Percentiles rank a stretch among this genome's conserved stretches.
Conservation (phyloP, 2,113 vertebrate species). For the Melanerpes formicivorus region DNA sequence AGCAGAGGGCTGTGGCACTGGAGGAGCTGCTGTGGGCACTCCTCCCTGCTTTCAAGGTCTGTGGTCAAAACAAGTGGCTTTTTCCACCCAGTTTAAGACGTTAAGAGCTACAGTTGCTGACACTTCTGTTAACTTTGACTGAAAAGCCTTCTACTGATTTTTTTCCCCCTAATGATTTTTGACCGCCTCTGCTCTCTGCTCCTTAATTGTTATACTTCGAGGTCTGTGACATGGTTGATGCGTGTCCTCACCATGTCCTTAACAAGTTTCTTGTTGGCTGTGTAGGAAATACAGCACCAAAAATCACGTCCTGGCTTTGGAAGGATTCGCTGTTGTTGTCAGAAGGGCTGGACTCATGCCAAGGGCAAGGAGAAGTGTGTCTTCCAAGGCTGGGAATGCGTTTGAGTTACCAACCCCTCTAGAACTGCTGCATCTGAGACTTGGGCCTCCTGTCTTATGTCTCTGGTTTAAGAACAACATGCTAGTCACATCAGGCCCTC, state of each 20-base stretch:
- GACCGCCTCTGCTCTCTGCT: not conserved
- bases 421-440: not conserved
- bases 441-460: not conserved
- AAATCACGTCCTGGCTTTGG: not conserved
- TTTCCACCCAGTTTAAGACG: not conserved
- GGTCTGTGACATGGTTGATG: not conserved
- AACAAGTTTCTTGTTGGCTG: not conserved
- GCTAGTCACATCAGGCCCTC: not conserved
- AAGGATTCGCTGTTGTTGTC: not conserved
- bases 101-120: not conserved
- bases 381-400: not conserved
- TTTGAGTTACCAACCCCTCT: not conserved
- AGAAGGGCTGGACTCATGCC: not conserved
- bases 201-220: not conserved
- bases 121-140: not conserved
- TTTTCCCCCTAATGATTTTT: not conserved
- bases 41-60: not conserved
- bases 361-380: not conserved
- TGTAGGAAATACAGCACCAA: not conserved
- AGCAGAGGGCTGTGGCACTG: not conserved
- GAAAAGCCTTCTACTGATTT: not conserved
- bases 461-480: not conserved
- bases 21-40: not conserved
- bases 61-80: not conserved
- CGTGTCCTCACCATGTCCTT: not conserved